A percentile compares a stretch with the other conserved stretches of the same genome.
These are phyloP conservation scores for Okapia johnstoni DNA, from an alignment of 2,113 vertebrate species.

Conservation along the genomic window DNA sequence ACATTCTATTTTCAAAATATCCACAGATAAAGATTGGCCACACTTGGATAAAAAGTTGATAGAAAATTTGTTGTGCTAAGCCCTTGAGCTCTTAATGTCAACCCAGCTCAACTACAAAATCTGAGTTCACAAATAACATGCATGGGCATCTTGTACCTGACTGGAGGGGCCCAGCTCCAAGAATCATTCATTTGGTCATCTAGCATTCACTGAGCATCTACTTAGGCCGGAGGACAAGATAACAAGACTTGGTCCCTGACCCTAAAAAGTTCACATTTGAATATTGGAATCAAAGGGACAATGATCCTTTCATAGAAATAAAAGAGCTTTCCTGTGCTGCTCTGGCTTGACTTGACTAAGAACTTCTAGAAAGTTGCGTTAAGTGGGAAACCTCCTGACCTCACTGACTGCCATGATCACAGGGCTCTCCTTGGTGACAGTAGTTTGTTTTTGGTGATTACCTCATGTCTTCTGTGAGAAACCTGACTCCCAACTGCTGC, in stretches of 20 bases:
- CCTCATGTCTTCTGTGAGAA: slow-evolving; percentile 4
- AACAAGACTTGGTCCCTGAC: neutral
- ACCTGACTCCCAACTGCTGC: neutral
- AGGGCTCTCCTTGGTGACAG: neutral
- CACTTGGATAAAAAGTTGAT: neutral
- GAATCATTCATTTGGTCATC: neutral
- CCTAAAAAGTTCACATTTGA: neutral
- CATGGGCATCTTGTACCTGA: neutral
- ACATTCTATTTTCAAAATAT: neutral
- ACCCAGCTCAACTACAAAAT: neutral
- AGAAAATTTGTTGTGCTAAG: neutral
- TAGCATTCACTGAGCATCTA: neutral
- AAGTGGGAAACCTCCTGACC: neutral
- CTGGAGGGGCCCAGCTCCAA: neutral
- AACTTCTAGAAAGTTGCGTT: slow-evolving; percentile 20
- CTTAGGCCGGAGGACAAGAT: neutral
- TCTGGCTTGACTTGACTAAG: neutral
- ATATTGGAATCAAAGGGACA: neutral
- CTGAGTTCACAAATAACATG: neutral
- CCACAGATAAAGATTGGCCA: neutral
- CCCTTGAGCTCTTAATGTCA: neutral
- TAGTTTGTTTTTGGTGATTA: slow-evolving; percentile 27
- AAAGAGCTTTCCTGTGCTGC: neutral
- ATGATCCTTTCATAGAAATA: neutral
- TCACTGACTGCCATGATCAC: neutral